Evolutionary conservation across 2,113 vertebrate genomes (phyloP).

Genomic region (Pygoscelis adeliae): DNA sequence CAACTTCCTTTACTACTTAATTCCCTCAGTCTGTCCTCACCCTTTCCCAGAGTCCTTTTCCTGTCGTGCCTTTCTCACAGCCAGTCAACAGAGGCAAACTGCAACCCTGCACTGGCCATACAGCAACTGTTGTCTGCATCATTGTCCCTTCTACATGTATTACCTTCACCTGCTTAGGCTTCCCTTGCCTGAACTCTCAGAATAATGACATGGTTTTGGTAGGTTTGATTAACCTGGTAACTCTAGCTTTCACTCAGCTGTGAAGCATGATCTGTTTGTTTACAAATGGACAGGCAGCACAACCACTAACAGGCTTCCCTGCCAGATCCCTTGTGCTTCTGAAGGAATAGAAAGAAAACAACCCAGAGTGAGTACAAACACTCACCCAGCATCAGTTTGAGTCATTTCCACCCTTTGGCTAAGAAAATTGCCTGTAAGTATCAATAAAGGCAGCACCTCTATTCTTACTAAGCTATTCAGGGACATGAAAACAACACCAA

Average conservation of each 20-base stretch:
- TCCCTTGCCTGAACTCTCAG: neutral
- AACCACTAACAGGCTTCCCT: neutral
- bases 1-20: neutral
- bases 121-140: neutral
- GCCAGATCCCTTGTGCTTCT: neutral
- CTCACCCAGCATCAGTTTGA: neutral
- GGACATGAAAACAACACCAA: neutral
- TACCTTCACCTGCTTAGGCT: neutral
- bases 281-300: neutral
- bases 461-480: neutral
- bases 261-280: neutral
- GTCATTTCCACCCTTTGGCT: neutral
- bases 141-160: neutral
- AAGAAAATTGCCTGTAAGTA: neutral
- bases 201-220: neutral
- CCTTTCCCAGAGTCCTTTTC: neutral
- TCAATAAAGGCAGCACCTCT: neutral
- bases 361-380: neutral
- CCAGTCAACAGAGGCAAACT: neutral
- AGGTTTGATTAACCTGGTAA: neutral
- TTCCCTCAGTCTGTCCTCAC: neutral
- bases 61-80: neutral
- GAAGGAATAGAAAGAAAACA: neutral
- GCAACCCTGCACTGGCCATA: neutral
- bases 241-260: neutral